Conservation (phyloP, 2,888 invertebrate genomes). For the Orthonychiurus folsomi region DNA sequence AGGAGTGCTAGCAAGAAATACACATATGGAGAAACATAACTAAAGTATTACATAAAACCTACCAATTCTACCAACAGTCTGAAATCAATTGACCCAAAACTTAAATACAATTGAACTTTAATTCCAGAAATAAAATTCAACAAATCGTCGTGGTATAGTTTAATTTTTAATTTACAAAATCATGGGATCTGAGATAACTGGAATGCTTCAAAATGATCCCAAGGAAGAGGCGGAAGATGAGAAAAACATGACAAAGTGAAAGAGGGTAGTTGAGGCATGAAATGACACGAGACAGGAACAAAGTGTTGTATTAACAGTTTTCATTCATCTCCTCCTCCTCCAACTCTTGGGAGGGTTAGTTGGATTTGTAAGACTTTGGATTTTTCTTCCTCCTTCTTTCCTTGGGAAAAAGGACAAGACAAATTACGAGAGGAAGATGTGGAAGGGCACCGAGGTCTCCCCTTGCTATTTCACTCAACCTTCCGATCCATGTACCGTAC, state of each 20-base stretch:
- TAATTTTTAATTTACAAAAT: too few relatives aligned
- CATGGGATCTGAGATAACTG: too few relatives aligned
- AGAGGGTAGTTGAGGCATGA: constrained; percentile 9
- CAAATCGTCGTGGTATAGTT: too few relatives aligned
- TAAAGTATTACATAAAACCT: too few relatives aligned
- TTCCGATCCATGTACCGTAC: too few relatives aligned
- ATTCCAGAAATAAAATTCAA: too few relatives aligned
- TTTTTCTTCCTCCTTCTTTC: not conserved
- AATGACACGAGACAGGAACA: constrained; percentile 17
- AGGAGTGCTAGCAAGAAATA: too few relatives aligned
- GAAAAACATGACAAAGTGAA: not conserved
- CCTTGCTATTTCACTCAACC: not conserved
- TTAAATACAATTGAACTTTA: too few relatives aligned
- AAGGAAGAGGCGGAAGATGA: not conserved
- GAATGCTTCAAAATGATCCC: too few relatives aligned
- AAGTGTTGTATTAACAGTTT: constrained; percentile 16
- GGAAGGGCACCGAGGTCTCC: constrained; percentile 1
- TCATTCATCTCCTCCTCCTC: constrained; percentile 10
- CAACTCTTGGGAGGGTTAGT: not conserved
- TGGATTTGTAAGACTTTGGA: not conserved
- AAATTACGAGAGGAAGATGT: constrained; percentile 1
- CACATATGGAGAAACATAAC: too few relatives aligned
- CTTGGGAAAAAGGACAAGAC: not conserved
- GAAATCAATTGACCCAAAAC: too few relatives aligned
- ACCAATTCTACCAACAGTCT: too few relatives aligned